phyloP scores from a whole-genome alignment of 2,797 vertebrate species.

The Loriculus beryllinus region DNA sequence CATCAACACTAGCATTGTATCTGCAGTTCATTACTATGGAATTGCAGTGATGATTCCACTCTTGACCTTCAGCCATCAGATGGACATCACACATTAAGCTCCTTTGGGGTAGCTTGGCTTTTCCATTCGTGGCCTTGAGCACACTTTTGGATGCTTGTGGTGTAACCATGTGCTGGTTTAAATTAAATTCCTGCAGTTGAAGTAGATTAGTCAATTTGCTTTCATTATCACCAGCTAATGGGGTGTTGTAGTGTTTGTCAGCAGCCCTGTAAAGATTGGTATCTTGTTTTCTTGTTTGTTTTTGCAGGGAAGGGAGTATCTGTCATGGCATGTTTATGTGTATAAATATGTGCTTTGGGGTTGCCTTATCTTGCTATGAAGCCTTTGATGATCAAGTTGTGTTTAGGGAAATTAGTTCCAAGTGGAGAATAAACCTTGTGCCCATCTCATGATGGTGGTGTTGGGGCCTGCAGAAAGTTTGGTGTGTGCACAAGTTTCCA shows the following conservation, averaged over 20 bases:
- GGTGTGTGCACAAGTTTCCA: fast-evolving
- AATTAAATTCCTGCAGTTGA: not conserved
- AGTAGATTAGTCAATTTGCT: not conserved
- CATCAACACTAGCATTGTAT: fast-evolving
- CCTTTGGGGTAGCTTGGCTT: not conserved
- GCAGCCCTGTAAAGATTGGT: not conserved
- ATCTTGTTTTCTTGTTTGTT: not conserved
- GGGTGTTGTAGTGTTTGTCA: not conserved
- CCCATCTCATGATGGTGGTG: fast-evolving
- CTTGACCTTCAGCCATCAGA: not conserved
- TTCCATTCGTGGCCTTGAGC: not conserved
- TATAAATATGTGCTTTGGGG: fast-evolving
- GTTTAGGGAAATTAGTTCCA: not conserved
- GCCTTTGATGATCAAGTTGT: not conserved
- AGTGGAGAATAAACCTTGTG: not conserved
- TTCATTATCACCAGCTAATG: not conserved
- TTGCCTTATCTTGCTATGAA: not conserved
- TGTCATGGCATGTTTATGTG: not conserved
- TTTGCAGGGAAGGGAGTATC: not conserved
- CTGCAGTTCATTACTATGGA: not conserved
- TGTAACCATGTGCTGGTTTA: not conserved
- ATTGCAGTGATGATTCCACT: not conserved
- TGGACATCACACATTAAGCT: not conserved
- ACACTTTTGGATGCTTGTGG: not conserved
- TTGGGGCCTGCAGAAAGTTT: not conserved